phyloP scores from a whole-genome alignment of 2,113 vertebrate species.

The Camelus bactrianus region DNA sequence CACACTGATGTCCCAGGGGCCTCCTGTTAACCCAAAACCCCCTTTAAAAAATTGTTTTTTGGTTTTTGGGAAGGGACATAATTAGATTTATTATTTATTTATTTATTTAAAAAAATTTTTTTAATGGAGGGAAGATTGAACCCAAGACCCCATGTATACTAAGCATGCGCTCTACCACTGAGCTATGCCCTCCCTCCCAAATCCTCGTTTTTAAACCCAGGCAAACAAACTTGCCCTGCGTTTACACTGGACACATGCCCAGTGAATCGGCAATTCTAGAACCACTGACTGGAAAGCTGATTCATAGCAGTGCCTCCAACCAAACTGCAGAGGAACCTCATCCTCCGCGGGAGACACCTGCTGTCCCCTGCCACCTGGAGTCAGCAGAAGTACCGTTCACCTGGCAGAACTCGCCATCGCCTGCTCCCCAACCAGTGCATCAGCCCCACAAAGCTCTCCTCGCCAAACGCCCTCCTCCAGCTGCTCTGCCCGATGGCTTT shows the following conservation, averaged over 20 bases:
- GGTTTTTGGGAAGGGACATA: no score
- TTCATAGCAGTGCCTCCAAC: rapidly evolving
- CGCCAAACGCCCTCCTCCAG: not conserved
- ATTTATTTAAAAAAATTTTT: no score
- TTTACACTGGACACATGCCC: not conserved
- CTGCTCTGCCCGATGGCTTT: not conserved
- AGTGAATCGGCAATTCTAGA: conserved; percentile 68
- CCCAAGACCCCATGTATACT: no score
- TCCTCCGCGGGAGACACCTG: not conserved
- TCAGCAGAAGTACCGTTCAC: conserved; percentile 38
- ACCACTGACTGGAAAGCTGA: not conserved
- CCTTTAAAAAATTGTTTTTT: not conserved
- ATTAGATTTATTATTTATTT: no score
- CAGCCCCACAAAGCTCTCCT: not conserved
- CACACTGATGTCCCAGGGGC: not conserved
- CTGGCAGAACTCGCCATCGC: conserved; percentile 49
- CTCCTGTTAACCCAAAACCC: not conserved
- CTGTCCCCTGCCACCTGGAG: conserved; percentile 51
- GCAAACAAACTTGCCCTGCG: not conserved
- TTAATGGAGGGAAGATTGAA: no score
- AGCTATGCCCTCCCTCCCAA: not conserved
- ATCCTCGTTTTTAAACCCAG: conserved; percentile 57
- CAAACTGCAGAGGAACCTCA: not conserved
- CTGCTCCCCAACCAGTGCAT: conserved; percentile 29
- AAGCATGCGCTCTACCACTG: no score